A percentile compares a stretch with the other conserved stretches of the same genome.
Conservation (phyloP, 1,140 invertebrate genomes). For the Hypsibius dujardini region DNA sequence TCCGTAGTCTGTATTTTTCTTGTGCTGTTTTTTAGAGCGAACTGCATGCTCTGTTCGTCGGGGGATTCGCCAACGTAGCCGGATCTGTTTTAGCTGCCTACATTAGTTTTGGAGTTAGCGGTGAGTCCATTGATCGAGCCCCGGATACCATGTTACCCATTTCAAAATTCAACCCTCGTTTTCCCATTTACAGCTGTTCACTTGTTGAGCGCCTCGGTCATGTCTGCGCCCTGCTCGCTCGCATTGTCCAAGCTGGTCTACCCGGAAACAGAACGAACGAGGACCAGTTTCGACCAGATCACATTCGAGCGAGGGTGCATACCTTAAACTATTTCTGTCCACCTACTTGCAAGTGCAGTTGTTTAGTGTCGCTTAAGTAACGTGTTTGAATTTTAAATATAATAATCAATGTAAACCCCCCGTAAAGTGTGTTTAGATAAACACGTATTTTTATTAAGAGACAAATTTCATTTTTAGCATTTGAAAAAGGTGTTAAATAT, state of each 20-base stretch:
- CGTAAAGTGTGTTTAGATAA: conserved; percentile 10
- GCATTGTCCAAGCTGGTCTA: conserved; percentile 72
- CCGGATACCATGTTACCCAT: background rate
- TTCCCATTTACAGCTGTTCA: conserved; percentile 30
- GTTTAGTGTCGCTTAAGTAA: too few relatives aligned
- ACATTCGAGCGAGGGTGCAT: conserved; percentile 9
- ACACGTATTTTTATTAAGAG: background rate
- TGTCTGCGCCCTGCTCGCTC: conserved; percentile 80
- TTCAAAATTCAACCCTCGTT: background rate
- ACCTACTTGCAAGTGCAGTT: too few relatives aligned
- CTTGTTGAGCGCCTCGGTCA: conserved; percentile 67
- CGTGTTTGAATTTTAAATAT: conserved; percentile 19
- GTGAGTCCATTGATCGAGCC: conserved; percentile 19
- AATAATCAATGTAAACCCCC: background rate
- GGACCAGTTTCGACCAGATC: conserved; percentile 37
- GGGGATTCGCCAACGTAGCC: conserved; percentile 82
- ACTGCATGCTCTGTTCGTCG: conserved; percentile 74
- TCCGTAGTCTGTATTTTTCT: too few relatives aligned
- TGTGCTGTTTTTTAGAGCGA: conserved; percentile 36
- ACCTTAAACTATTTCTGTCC: too few relatives aligned
- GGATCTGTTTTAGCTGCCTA: conserved; percentile 82
- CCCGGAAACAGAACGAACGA: conserved; percentile 62
- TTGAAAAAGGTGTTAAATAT: too few relatives aligned
- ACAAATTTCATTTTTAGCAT: too few relatives aligned
- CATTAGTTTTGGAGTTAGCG: conserved; percentile 66